These are phyloP conservation scores for Ciona savignyi DNA, from an alignment of 23 tunicate genomes.

Conservation along the genomic window DNA sequence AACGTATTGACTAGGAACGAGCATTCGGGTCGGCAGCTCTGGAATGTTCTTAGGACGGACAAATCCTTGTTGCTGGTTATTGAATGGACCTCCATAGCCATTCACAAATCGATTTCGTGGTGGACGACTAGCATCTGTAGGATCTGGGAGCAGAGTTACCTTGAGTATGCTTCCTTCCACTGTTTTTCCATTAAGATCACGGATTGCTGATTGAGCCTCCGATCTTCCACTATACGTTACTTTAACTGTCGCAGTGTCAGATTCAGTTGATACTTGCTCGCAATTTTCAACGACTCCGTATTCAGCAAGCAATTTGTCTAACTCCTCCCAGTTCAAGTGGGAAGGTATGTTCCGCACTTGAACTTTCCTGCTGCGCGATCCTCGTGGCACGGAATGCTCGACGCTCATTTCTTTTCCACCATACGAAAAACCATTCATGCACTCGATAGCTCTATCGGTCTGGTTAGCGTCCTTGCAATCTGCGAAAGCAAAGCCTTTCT, in stretches of 20 bases:
- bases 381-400: conserved; percentile 79
- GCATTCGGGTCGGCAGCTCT: conserved; percentile 80
- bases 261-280: conserved; percentile 94
- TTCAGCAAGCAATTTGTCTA: conserved; percentile 82
- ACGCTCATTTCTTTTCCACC: conserved; percentile 87
- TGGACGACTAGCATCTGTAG: conserved; percentile 67
- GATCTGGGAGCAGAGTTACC: conserved; percentile 82
- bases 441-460: conserved; percentile 82
- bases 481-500: conserved; percentile 90
- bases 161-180: conserved; percentile 69
- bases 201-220: conserved; percentile 93
- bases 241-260: conserved; percentile 94
- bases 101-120: conserved; percentile 58
- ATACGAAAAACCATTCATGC: conserved; percentile 47
- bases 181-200: conserved; percentile 76
- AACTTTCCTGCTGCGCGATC: conserved; percentile 78
- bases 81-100: conserved; percentile 33
- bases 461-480: conserved; percentile 73
- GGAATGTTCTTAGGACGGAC: conserved; percentile 44
- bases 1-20: conserved; percentile 89
- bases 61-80: background rate
- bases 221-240: conserved; percentile 76
- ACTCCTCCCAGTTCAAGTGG: conserved; percentile 93
- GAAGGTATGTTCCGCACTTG: conserved; percentile 97
- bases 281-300: conserved; percentile 90